phyloP scores from a whole-genome alignment of 1,140 invertebrate species.

The Nasonia longicornis region DNA sequence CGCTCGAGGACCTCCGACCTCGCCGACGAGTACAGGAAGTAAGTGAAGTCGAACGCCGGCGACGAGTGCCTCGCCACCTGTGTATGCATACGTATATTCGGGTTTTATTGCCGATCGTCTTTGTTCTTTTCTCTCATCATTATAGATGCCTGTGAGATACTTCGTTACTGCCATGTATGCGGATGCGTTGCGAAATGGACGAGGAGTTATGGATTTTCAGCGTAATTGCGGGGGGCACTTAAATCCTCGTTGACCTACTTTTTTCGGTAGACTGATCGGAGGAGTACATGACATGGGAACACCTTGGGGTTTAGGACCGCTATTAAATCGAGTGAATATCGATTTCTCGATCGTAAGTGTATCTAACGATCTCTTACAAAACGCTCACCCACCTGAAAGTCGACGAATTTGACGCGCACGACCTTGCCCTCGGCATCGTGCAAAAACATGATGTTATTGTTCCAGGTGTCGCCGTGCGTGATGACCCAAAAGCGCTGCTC shows the following conservation, averaged over 20 bases:
- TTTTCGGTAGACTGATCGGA: not conserved
- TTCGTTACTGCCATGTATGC: not conserved
- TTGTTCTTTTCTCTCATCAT: not conserved
- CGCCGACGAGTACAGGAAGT: constrained; percentile 62
- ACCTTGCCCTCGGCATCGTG: constrained; percentile 49
- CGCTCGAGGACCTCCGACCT: constrained; percentile 52
- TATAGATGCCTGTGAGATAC: not conserved
- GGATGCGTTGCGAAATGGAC: not conserved
- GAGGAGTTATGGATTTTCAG: not conserved
- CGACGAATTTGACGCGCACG: constrained; percentile 57
- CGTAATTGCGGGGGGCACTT: not conserved
- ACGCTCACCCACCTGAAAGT: constrained; percentile 58
- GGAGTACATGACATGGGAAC: no score
- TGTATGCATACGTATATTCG: not conserved
- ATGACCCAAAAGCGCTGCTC: constrained; percentile 55
- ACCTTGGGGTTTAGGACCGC: no score
- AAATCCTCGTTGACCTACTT: not conserved
- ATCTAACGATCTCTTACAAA: no score
- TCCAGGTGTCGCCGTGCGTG: constrained; percentile 66
- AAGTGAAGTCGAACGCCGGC: constrained; percentile 56
- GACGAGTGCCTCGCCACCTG: constrained; percentile 53
- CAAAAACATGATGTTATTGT: constrained; percentile 64
- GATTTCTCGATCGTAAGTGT: no score
- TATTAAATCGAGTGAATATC: not conserved
- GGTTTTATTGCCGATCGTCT: not conserved